Conservation (phyloP, 2,888 invertebrate species). For the Sthenelais limicola region DNA sequence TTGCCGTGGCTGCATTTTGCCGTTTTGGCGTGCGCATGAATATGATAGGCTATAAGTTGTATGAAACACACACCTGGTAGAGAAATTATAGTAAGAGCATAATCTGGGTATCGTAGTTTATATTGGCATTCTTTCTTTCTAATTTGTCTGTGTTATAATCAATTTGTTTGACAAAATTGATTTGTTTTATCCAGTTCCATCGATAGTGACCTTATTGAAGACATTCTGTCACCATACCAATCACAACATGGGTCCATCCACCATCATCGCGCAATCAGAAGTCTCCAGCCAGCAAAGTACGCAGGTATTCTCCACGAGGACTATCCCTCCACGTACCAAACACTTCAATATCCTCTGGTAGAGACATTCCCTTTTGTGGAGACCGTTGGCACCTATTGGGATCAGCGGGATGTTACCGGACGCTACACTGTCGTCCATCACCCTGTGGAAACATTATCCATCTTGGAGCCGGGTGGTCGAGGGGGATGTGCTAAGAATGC, state of each 20-base stretch:
- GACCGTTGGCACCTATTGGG: slow-evolving; percentile 33
- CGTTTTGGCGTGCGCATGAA: too few relatives aligned
- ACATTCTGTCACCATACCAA: slow-evolving; percentile 48
- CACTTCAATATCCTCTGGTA: slow-evolving; percentile 16
- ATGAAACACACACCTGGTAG: too few relatives aligned
- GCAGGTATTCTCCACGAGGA: slow-evolving; percentile 56
- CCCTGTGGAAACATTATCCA: slow-evolving; percentile 65
- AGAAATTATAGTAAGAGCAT: too few relatives aligned
- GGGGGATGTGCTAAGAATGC: slow-evolving; percentile 62
- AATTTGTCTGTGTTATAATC: too few relatives aligned
- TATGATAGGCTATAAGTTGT: too few relatives aligned
- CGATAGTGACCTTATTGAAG: slow-evolving; percentile 6
- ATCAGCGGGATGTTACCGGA: slow-evolving; percentile 15
- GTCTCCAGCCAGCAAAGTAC: slow-evolving; percentile 61
- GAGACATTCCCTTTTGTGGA: slow-evolving; percentile 40
- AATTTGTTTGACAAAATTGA: too few relatives aligned
- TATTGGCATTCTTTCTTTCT: too few relatives aligned
- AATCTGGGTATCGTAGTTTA: too few relatives aligned
- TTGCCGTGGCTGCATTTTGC: too few relatives aligned
- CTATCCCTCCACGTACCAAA: slow-evolving; percentile 48
- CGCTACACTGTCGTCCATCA: slow-evolving; percentile 57
- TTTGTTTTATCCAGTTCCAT: not conserved
- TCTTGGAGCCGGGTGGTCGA: slow-evolving; percentile 65
- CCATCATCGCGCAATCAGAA: slow-evolving; percentile 57
- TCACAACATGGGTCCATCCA: slow-evolving; percentile 56